Percentiles rank a stretch among this genome's conserved stretches.
Conservation (phyloP, 2,113 vertebrate genomes). For the Crotophaga sulcirostris region DNA sequence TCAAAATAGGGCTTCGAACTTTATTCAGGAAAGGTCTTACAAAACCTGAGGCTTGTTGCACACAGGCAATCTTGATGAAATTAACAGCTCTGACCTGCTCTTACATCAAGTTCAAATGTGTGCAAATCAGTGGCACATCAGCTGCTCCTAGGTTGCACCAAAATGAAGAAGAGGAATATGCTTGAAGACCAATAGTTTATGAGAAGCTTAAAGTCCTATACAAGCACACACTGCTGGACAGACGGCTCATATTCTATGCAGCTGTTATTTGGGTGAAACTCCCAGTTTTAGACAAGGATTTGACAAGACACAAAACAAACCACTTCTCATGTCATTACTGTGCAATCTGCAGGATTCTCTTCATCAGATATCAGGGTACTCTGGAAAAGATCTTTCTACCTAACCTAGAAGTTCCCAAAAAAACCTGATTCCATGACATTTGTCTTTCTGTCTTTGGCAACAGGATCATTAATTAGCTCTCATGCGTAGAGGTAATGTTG, state of each 20-base stretch:
- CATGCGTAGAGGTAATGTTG: background rate
- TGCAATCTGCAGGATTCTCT: background rate
- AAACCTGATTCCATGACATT: background rate
- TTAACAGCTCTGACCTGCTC: background rate
- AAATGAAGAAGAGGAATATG: background rate
- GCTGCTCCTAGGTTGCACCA: background rate
- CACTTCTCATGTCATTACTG: background rate
- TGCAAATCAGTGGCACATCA: background rate
- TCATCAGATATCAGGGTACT: background rate
- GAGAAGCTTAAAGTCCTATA: background rate
- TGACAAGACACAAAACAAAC: background rate
- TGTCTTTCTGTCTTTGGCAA: background rate
- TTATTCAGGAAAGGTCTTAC: background rate
- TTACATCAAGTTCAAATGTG: background rate
- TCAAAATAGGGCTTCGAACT: background rate
- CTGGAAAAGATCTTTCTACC: background rate
- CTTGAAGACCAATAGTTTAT: background rate
- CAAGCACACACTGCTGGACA: background rate
- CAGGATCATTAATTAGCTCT: background rate
- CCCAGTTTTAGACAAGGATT: background rate
- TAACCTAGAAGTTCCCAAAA: background rate
- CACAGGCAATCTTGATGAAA: background rate
- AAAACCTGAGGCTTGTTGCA: background rate
- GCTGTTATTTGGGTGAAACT: background rate
- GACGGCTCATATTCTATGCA: background rate